Percentiles rank a stretch among this genome's conserved stretches.
These are phyloP conservation scores for Dendroctonus valens DNA, from an alignment of 1,140 invertebrate species.

Conservation along the genomic window DNA sequence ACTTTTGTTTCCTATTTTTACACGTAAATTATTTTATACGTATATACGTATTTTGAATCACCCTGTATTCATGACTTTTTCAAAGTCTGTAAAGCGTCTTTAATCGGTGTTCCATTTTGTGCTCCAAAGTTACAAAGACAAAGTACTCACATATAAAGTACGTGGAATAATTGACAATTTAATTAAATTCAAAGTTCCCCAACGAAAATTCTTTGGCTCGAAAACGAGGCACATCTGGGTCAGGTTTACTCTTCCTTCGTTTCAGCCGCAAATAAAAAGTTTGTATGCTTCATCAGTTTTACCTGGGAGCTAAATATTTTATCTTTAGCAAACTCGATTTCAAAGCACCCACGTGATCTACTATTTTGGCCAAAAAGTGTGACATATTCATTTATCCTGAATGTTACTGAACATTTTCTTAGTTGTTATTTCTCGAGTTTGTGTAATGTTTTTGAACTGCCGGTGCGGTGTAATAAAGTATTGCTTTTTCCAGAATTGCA, in stretches of 20 bases:
- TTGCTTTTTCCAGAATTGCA: constrained; percentile 2
- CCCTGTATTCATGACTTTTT: too few species aligned
- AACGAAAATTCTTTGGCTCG: constrained; percentile 5
- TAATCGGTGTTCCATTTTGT: not conserved
- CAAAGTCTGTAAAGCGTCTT: not conserved
- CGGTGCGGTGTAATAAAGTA: constrained; percentile 3
- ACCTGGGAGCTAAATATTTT: not conserved
- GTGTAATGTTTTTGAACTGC: not conserved
- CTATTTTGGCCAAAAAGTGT: too few species aligned
- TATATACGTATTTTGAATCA: too few species aligned
- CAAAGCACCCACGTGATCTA: too few species aligned
- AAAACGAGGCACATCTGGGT: constrained; percentile 4
- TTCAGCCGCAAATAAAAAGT: not conserved
- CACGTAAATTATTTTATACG: too few species aligned
- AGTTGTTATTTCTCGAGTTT: too few species aligned
- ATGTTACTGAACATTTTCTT: too few species aligned
- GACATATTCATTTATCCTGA: too few species aligned
- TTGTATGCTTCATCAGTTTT: constrained; percentile 1
- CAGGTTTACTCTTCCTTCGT: constrained; percentile 2
- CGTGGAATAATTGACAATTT: constrained; percentile 16
- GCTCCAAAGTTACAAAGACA: constrained; percentile 2
- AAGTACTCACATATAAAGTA: constrained; percentile 2
- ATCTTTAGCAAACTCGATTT: too few species aligned
- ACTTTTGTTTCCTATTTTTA: too few species aligned
- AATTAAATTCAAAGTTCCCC: constrained; percentile 5